These are phyloP conservation scores for Apteryx mantelli DNA, from an alignment of 2,113 vertebrate genomes.

Conservation along the genomic window DNA sequence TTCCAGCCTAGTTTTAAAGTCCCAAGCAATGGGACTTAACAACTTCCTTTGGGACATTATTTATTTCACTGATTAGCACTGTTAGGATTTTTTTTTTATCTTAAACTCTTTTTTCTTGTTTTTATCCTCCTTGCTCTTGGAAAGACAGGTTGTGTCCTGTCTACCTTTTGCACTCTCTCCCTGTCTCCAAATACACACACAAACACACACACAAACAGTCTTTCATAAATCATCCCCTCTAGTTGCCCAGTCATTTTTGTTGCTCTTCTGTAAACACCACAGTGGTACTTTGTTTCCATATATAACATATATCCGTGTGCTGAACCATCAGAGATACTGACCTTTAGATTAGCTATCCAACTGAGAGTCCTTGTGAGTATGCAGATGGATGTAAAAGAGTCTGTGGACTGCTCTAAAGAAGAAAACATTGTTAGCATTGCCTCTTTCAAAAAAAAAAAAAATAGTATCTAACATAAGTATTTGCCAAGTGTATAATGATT, in stretches of 20 bases:
- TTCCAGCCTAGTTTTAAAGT: neutral
- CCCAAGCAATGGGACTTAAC: neutral
- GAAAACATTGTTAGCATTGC: neutral
- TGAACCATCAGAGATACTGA: neutral
- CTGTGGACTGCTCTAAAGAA: neutral
- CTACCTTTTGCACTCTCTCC: neutral
- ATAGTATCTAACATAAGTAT: neutral
- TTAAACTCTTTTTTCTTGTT: neutral
- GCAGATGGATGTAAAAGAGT: neutral
- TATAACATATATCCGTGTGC: neutral
- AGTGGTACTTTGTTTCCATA: neutral
- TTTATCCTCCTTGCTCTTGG: neutral
- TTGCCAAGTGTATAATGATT: neutral
- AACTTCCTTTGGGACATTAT: neutral
- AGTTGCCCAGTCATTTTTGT: neutral
- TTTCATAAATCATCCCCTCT: neutral
- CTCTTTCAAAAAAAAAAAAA: neutral
- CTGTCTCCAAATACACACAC: neutral
- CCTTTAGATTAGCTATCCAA: neutral
- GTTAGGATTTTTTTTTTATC: neutral
- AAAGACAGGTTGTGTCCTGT: neutral
- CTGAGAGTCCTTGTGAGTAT: neutral
- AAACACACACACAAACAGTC: neutral
- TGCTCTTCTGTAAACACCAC: neutral
- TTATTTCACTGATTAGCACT: neutral